Base-by-base conservation (phyloP, 2,797 vertebrate species). In the Orestias chungarensis region DNA sequence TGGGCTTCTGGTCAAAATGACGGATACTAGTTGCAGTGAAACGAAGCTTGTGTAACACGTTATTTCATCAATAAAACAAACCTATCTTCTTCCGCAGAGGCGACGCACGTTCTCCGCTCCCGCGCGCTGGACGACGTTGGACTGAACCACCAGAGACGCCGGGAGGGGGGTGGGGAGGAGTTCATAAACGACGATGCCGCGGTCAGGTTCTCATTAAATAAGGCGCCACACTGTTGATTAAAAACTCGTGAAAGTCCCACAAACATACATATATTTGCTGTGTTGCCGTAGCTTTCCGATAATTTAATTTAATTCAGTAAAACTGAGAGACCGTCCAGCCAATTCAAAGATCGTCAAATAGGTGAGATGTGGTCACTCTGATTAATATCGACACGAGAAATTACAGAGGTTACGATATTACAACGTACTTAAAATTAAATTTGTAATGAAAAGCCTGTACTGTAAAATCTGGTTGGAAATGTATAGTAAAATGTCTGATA, bases 61-160 rank as follows among this genome's bases (percentile, higher is more conserved):
- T 14, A 9, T 31, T 69, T 42, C 33, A 73, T 11, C 76, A 73
- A 46, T 62, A 84, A 68, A 80, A 79, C 47, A 73, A 74, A 40
- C 18, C 10, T 38, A 69, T 80, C 46, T 69, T 82, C 81, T 84
- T 74, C 81, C 73, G 64, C 71, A 64, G 65, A 71, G 66, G 71
- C 71, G 31, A 59, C 62, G 74, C 87, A 90, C 89, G 87, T 82
- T 93, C 87, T 89, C 87, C 85, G 76, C 91, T 94, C 94, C 93
- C 94, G 94, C 93, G 89, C 93, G 89, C 93, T 85, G 84, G 78
- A 88, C 86, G 82, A 83, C 82, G 46, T 6, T 33, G 33, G 94
- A 74, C 73, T 66, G 79, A 86, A 93, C 94, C 92, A 95, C 1
- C 3, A 0, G 1, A 20, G 8, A 29, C 20, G 3, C 15, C 3